Base-by-base conservation (phyloP, 1,140 invertebrate genomes). In the Monochamus saltuarius region DNA sequence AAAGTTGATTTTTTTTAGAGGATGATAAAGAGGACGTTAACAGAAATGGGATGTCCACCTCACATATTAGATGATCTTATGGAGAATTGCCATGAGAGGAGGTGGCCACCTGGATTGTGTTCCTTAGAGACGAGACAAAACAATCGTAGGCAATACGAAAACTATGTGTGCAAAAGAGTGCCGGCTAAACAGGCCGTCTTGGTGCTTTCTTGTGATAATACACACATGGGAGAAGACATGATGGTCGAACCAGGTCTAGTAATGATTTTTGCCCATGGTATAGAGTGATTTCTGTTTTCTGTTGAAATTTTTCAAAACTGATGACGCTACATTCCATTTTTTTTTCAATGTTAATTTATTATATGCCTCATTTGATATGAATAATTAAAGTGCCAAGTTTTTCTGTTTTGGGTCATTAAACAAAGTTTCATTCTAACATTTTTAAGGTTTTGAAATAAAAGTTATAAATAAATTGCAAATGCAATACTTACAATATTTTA, bases 181-280 rank as follows among this genome's bases (percentile, higher is more conserved):
- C 94, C 94, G 62, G 92, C 93, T 59, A 95, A 95, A 74, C 94
- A 97, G 80, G 95, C 95, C 45, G 95, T 98, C 29, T 83, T 97
- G 65, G 94, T 97, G 22, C 85, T 98, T 67, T 89, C 91, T 59
- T 96, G 94, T 77, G 95, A 98, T 77, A 98, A 98, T 75, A 83
- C 86, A 22, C 95, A 97, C 74, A 94, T 98, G 83, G 89, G 91
- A 62, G 92, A 94, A 65, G 93, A 97, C 68, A 94, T 98, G 86
- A 94, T 97, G 83, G 84, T 95, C 34, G 93, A 97, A 68, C 95
- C 95, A 3, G 95, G 95, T n/a, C 83, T 98, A 64, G 93, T 98
- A 11, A 97, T 98, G 94, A 98, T 98, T 70, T 98, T 98, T 82
- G 95, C 95, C 53, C 95, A 98, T 80, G 95, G 95, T 59, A 94